Percentiles rank a stretch among this genome's conserved stretches.
phyloP scores from a whole-genome alignment of 2,888 invertebrate species.

The Leistus spinibarbis region DNA sequence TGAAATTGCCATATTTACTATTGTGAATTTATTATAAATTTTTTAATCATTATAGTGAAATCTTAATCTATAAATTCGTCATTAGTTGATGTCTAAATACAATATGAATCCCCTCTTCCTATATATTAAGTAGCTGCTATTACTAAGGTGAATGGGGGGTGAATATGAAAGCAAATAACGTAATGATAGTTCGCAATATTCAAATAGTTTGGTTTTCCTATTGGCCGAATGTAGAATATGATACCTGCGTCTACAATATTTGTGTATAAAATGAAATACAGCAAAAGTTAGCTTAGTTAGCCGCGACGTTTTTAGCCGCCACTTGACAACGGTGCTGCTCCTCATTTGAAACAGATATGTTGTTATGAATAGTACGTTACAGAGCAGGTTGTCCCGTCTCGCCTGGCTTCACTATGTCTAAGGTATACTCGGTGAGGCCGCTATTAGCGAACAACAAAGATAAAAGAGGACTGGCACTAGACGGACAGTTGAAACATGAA shows the following conservation, averaged over 20 bases:
- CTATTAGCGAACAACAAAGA: constrained; percentile 82
- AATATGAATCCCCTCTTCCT: no score
- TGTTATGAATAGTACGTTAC: constrained; percentile 45
- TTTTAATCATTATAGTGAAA: no score
- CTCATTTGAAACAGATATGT: constrained; percentile 2
- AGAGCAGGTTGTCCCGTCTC: constrained; percentile 82
- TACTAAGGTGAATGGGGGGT: no score
- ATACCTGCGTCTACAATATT: not conserved
- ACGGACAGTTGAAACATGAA: constrained; percentile 86
- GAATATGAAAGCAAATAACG: no score
- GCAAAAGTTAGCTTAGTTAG: not conserved
- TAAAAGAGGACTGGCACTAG: constrained; percentile 82
- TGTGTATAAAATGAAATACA: no score
- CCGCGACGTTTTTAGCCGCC: not conserved
- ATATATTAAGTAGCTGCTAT: no score
- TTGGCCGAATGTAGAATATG: not conserved
- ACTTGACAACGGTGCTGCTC: not conserved
- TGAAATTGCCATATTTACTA: no score
- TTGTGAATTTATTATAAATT: no score
- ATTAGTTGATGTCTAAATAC: no score
- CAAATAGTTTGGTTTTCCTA: not conserved
- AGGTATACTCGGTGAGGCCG: constrained; percentile 80
- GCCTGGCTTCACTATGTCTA: constrained; percentile 84
- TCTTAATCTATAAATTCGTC: no score
- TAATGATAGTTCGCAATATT: not conserved